A percentile compares a stretch with the other conserved stretches of the same genome.
Conservation (phyloP, 1,140 invertebrate species). For the Drosophila auraria region DNA sequence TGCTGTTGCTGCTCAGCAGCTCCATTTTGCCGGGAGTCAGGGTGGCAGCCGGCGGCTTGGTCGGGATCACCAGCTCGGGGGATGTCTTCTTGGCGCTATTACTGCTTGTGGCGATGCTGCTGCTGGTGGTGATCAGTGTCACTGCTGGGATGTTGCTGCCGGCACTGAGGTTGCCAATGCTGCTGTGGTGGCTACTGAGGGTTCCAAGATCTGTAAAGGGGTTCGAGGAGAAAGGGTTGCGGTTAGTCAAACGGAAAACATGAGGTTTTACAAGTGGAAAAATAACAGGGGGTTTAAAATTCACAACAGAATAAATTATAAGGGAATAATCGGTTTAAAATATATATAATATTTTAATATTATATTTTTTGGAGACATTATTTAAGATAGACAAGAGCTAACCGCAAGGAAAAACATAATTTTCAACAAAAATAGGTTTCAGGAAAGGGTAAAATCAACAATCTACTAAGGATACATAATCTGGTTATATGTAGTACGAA, state of each 20-base stretch:
- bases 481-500: conserved; percentile 47
- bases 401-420: not conserved
- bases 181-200: conserved; percentile 67
- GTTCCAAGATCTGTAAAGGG: conserved; percentile 70
- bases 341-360: not conserved
- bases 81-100: conserved; percentile 24
- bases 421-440: not conserved
- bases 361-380: no score
- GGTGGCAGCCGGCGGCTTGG: conserved; percentile 19
- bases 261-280: conserved; percentile 31
- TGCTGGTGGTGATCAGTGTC: conserved; percentile 27
- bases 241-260: conserved; percentile 66
- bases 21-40: conserved; percentile 68
- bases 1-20: conserved; percentile 73
- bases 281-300: not conserved
- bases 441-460: not conserved
- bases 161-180: conserved; percentile 26
- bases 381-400: not conserved
- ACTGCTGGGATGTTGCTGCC: conserved; percentile 40
- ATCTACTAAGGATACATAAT: not conserved
- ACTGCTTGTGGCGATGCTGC: conserved; percentile 8
- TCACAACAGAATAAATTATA: no score
- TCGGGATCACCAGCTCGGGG: conserved; percentile 6
- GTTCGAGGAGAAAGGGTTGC: conserved; percentile 5
- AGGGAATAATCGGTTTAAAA: conserved; percentile 7